These are phyloP conservation scores for Cephalopholis sonnerati DNA, from an alignment of 2,113 vertebrate genomes.

Conservation along the genomic window DNA sequence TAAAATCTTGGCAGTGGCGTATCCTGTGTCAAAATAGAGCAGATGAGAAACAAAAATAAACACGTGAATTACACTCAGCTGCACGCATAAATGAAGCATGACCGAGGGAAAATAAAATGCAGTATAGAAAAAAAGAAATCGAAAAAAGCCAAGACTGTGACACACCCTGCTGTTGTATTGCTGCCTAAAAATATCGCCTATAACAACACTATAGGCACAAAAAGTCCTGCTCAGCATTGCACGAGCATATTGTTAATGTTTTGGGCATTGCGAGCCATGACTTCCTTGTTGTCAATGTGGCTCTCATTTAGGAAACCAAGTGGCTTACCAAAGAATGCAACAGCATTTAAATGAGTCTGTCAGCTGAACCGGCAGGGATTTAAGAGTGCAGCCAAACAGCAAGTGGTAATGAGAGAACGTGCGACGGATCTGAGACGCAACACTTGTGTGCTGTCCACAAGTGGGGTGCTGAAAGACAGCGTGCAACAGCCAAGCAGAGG, in stretches of 20 bases:
- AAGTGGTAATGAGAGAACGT: conserved; percentile 44
- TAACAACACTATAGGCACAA: conserved; percentile 16
- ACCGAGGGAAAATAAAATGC: conserved; percentile 24
- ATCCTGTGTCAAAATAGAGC: conserved; percentile 55
- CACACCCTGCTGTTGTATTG: conserved; percentile 36
- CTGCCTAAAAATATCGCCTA: conserved; percentile 49
- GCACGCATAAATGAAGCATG: conserved; percentile 46
- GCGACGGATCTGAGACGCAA: conserved; percentile 46
- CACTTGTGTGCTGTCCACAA: conserved; percentile 45
- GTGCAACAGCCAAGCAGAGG: conserved; percentile 22
- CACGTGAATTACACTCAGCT: conserved; percentile 33
- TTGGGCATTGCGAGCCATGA: background rate
- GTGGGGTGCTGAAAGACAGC: conserved; percentile 35
- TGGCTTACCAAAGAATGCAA: conserved; percentile 36
- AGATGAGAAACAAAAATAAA: conserved; percentile 56
- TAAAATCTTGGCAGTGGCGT: conserved; percentile 47
- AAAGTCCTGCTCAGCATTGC: conserved; percentile 27
- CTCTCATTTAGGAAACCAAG: conserved; percentile 43
- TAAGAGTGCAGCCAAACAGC: conserved; percentile 36
- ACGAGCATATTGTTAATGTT: conserved; percentile 26
- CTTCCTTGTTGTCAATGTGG: conserved; percentile 24
- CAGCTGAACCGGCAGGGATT: conserved; percentile 43
- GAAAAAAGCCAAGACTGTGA: conserved; percentile 37
- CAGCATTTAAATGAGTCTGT: conserved; percentile 52
- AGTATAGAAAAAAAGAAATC: conserved; percentile 30